Conservation (phyloP, 2,113 vertebrate genomes). For the Syngnathus typhle region DNA sequence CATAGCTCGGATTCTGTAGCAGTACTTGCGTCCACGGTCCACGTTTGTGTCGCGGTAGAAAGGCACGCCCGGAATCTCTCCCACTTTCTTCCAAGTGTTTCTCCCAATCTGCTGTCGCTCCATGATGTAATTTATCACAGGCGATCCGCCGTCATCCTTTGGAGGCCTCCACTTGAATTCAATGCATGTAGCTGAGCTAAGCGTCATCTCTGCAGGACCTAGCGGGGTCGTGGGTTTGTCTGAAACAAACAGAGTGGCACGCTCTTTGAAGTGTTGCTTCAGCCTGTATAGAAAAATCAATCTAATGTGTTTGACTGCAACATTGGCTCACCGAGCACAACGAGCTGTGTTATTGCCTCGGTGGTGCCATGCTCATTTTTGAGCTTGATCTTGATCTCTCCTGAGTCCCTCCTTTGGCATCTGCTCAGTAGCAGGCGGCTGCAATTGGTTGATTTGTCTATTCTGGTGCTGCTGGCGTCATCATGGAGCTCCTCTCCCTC, state of each 20-base stretch:
- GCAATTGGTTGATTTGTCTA: conserved; percentile 66
- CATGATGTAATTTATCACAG: conserved; percentile 71
- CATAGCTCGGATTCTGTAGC: conserved; percentile 77
- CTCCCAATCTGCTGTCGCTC: conserved; percentile 78
- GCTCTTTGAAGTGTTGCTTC: not conserved
- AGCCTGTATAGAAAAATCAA: not conserved
- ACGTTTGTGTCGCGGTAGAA: conserved; percentile 72
- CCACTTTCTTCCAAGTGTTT: conserved; percentile 78
- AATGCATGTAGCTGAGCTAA: conserved; percentile 65
- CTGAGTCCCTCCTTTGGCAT: conserved; percentile 73
- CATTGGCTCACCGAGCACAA: conserved; percentile 76
- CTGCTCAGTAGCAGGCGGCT: conserved; percentile 74
- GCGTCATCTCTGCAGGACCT: conserved; percentile 75
- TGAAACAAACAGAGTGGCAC: conserved; percentile 33
- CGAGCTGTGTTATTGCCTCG: conserved; percentile 70
- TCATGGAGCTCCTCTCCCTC: conserved; percentile 72
- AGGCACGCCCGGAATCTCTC: conserved; percentile 61
- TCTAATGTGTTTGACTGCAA: conserved; percentile 2
- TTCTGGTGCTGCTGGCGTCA: conserved; percentile 50
- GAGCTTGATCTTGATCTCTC: conserved; percentile 80
- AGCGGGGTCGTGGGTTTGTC: conserved; percentile 79
- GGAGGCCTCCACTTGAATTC: conserved; percentile 81
- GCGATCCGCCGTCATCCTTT: conserved; percentile 78
- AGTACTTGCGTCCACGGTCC: conserved; percentile 78
- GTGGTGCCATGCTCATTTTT: conserved; percentile 76